Conservation (phyloP, 2,888 invertebrate genomes). For the Choristoneura rosaceana region DNA sequence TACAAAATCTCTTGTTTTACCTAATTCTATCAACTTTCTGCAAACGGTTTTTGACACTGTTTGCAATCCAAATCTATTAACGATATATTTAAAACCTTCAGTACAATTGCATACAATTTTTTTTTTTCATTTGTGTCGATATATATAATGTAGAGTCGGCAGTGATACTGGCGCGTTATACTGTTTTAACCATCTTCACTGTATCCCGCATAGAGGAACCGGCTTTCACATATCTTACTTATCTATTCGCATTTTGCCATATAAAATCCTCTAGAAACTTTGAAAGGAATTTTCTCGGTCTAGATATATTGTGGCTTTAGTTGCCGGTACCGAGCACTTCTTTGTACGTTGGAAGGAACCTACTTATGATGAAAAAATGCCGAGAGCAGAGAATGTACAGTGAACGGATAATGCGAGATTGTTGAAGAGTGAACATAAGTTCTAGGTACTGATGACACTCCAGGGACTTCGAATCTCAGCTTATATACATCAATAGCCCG, state of each 20-base stretch:
- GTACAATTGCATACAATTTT: neutral
- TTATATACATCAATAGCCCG: too few relatives aligned
- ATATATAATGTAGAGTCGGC: too few relatives aligned
- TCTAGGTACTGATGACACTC: too few relatives aligned
- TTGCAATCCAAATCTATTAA: too few relatives aligned
- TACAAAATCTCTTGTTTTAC: too few relatives aligned
- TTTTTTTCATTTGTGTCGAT: neutral
- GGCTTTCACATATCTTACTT: conserved; percentile 31
- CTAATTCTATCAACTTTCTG: too few relatives aligned
- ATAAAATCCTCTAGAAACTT: conserved; percentile 32
- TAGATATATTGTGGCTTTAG: conserved; percentile 25
- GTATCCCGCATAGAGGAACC: conserved; percentile 11
- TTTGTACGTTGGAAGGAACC: too few relatives aligned
- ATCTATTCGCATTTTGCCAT: conserved; percentile 33
- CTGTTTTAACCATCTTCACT: conserved; percentile 1
- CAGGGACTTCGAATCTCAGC: too few relatives aligned
- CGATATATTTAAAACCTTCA: too few relatives aligned
- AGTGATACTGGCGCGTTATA: neutral
- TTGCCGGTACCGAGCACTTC: neutral
- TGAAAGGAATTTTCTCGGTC: conserved; percentile 14
- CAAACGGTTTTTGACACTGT: too few relatives aligned
- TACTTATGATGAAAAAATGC: neutral
- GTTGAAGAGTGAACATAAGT: too few relatives aligned
- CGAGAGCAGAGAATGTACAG: neutral
- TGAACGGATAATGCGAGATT: too few relatives aligned